Evolutionary conservation across 2,797 vertebrate genomes (phyloP), one percentile per base, ranked within the genome.

Genomic region (Thalassophryne amazonica): DNA sequence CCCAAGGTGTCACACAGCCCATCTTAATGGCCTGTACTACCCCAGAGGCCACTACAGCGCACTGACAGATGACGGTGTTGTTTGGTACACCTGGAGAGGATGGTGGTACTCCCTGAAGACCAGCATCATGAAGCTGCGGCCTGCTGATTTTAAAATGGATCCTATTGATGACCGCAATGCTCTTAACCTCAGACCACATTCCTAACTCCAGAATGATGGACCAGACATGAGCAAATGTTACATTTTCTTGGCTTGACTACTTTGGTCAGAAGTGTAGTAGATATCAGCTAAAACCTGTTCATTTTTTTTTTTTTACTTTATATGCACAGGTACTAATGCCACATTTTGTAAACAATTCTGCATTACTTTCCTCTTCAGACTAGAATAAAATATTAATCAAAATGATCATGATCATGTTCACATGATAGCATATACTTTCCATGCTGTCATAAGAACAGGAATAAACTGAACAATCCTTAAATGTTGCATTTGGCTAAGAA

Each of bases 41-140:
- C 56, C 40, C 3, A 25, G 3, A 0, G 95, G 96, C 2, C 73
- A 92, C 19, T 98, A 98, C 46, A 88, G 80, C 0, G 87, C 88
- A 2, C 2, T 63, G 7, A 95, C 94, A 0, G 96, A 98, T 57
- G 88, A 94, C 1, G 95, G 96, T 2, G 48, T 98, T 8, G 88
- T 98, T 25, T 98, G 96, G 96, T 95, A 92, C 74, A 89, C 93
- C 2, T 98, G 96, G 96, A 94, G 83, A 15, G 96, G 96, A 5
- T 98, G 95, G 95, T 98, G 96, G 96, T 98, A 98, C 78, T 98
- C 96, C 12, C 80, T 98, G 57, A 96, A 94, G 85, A 92, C 91
- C 7, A 93, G 89, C 32, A 71, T 92, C 63, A 97, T 98, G 94
- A 97, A 95, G 88, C 85, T 98, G 64, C 89, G 95, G 45, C 93